These are phyloP conservation scores for Cyrtodaria siliqua DNA, from an alignment of 2,888 invertebrate species.

Conservation along the genomic window DNA sequence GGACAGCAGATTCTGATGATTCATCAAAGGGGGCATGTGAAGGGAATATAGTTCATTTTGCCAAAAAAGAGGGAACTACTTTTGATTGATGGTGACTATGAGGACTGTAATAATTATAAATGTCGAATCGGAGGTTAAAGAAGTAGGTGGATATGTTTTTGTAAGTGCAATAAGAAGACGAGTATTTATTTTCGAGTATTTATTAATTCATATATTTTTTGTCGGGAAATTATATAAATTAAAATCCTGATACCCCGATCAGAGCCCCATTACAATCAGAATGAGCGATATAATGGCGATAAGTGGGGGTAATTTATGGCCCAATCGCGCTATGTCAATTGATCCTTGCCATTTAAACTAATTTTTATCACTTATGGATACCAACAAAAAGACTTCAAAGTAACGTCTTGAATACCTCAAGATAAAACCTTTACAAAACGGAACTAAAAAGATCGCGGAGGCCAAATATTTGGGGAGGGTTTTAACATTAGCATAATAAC, in stretches of 20 bases:
- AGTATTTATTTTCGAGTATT: too few species aligned
- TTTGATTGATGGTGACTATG: too few species aligned
- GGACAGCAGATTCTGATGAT: too few species aligned
- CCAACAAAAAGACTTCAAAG: slow-evolving; percentile 52
- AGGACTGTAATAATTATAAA: too few species aligned
- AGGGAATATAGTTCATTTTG: too few species aligned
- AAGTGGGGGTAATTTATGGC: slow-evolving; percentile 50
- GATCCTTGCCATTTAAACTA: slow-evolving; percentile 57
- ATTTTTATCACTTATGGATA: slow-evolving; percentile 58
- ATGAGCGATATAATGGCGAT: slow-evolving; percentile 7
- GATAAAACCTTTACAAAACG: slow-evolving; percentile 32
- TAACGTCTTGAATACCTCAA: slow-evolving; percentile 38
- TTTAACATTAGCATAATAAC: slow-evolving; percentile 40
- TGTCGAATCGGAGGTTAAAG: too few species aligned
- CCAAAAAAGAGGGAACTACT: too few species aligned
- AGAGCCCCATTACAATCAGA: slow-evolving; percentile 15
- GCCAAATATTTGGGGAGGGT: slow-evolving; percentile 45
- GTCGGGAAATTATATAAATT: slow-evolving; percentile 1
- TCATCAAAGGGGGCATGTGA: too few species aligned
- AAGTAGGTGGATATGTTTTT: too few species aligned
- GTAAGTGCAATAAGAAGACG: too few species aligned
- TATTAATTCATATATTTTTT: too few species aligned
- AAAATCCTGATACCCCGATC: neutral
- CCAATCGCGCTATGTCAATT: slow-evolving; percentile 39
- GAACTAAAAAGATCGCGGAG: slow-evolving; percentile 26